These are phyloP conservation scores for Drosophila paucipuncta DNA, from an alignment of 2,888 invertebrate species.

Conservation along the genomic window DNA sequence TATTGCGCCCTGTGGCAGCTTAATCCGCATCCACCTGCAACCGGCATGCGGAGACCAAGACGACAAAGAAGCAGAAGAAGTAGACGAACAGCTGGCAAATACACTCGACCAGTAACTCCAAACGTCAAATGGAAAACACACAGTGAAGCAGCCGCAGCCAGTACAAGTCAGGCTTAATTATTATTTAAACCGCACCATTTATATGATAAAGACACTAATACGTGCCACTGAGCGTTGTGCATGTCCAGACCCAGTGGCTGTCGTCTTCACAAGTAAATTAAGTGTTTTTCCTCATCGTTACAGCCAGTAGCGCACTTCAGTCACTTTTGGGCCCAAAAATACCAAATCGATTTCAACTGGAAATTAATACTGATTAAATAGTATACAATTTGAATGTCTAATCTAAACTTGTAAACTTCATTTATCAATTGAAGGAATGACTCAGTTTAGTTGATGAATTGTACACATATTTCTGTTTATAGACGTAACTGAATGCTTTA, in stretches of 20 bases:
- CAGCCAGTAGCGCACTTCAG: slow-evolving; percentile 1
- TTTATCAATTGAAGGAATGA: background rate
- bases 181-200: slow-evolving; percentile 81
- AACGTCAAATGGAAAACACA: slow-evolving; percentile 11
- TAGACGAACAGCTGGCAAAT: slow-evolving; percentile 40
- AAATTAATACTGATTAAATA: background rate
- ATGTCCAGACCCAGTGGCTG: slow-evolving; percentile 46
- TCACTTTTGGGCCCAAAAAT: background rate
- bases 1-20: slow-evolving; percentile 52
- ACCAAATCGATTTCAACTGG: background rate
- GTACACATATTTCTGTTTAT: background rate
- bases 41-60: slow-evolving; percentile 9
- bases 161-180: slow-evolving; percentile 63
- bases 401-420: background rate
- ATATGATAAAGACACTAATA: slow-evolving; percentile 78
- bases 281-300: slow-evolving; percentile 24
- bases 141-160: slow-evolving; percentile 6
- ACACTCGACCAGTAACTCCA: slow-evolving; percentile 22
- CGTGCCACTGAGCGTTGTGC: slow-evolving; percentile 76
- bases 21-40: slow-evolving; percentile 61
- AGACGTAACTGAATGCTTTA: background rate
- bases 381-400: background rate
- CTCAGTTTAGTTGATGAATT: background rate
- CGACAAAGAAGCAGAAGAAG: background rate
- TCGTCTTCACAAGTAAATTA: slow-evolving; percentile 29